Base-by-base conservation (phyloP, 2,797 vertebrate genomes). In the Toxotes lorentzi region DNA sequence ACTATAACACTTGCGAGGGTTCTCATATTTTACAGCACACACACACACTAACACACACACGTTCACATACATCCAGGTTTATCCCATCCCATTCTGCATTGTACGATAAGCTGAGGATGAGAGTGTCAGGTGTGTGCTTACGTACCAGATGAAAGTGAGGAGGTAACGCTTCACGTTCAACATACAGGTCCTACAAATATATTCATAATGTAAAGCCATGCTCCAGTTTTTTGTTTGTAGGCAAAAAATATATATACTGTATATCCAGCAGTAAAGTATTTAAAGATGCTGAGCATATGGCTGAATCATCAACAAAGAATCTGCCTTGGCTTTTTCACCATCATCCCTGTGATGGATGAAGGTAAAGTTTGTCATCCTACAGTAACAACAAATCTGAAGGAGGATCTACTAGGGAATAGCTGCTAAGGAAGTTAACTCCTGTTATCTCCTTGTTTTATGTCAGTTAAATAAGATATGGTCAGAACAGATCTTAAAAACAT, bases 81-180 rank as follows among this genome's bases (percentile, higher is more conserved):
- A 84, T 78, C 63, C 70, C 41, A 19, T 70, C 67, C 62, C 53
- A 41, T 57, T 62, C 82, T 70, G 81, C 4, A 16, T 43, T 53
- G 57, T 62, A 21, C 79, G 63, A 88, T 88, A 83, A 88, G 82
- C 75, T 23, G n/a, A 38, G 76, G 71, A 70, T 66, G 71, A 72
- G 66, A 16, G 57, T 48, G 76, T 76, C 71, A 86, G 81, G 81
- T 91, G 69, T 79, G 70, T 56, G 73, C 59, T 54, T 72, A 51
- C 34, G 4, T 16, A 54, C 41, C 82, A 85, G 64, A 86, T 84
- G 76, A 76, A 84, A 60, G 21, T 6, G 32, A 65, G 17, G 45
- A 74, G 65, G 56, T 53, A 76, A 35, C 30, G 17, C 51, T 81
- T 77, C 30, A 38, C 81, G 60, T 66, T 60, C 12, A 70, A 73